Evolutionary conservation across 2,888 invertebrate genomes (phyloP), one percentile per base, ranked within the genome.

Genomic region (Acanthosepion esculentum): DNA sequence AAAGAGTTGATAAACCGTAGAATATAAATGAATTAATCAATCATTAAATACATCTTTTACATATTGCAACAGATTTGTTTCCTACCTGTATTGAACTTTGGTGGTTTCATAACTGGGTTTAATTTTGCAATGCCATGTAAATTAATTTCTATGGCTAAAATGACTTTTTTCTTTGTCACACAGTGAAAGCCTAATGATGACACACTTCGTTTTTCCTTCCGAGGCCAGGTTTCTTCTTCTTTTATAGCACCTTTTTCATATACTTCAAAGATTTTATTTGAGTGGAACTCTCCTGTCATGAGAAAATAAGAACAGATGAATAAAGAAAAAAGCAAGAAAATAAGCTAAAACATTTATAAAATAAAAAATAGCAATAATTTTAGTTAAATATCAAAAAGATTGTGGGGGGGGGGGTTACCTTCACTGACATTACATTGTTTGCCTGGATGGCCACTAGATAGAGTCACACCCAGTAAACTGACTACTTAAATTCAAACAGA

Each of bases 61-160:
- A 41, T 41, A 41, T 41, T 41, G 41, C 41, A 41, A 41, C 41
- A 41, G 41, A 41, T 41, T 41, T n/a, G n/a, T n/a, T n/a, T 33
- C 94, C 59, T 95, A 97, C 97, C 97, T 96, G 96, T 96, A 94
- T 97, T 97, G 94, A 96, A 97, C 94, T 96, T 97, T 53, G 97
- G 96, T 29, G 96, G 95, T 92, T 96, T 96, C 48, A 96, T 96
- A 91, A 96, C 95, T n/a, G 96, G 96, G 33, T 97, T 96, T 8
- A 97, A 96, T 91, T 97, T 96, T 95, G 97, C 96, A 55, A 95
- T 94, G 12, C 97, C 97, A n/a, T 95, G 64, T 91, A 97, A 96
- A 48, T 96, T 95, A 94, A 97, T 95, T 7, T 96, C 96, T 94
- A 97, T 94, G 26, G 97, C 96, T 95, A 97, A 96, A 78, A 97